Conservation (phyloP, 2,888 invertebrate genomes). For the Nemurella pictetii region DNA sequence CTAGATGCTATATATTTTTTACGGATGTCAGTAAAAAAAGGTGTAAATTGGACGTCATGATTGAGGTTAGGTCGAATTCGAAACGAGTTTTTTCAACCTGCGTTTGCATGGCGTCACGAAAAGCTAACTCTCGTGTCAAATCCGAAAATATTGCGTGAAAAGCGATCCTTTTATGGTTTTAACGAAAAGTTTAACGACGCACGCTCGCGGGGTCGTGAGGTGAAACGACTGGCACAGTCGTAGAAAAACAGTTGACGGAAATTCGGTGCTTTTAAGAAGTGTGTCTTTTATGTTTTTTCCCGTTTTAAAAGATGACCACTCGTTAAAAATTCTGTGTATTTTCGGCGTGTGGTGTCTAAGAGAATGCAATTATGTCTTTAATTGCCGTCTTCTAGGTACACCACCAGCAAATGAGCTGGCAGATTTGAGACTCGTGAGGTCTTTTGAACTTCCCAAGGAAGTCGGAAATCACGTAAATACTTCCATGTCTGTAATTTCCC, state of each 20-base stretch:
- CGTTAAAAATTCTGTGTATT: neutral
- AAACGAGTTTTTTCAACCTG: neutral
- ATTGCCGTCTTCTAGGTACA: neutral
- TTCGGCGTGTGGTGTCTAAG: neutral
- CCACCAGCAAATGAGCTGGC: neutral
- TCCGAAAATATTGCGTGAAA: neutral
- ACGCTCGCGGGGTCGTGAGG: neutral
- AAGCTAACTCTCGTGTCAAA: neutral
- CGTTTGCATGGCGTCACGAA: neutral
- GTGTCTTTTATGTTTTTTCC: neutral
- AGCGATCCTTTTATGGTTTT: neutral
- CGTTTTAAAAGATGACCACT: no score
- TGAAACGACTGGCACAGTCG: neutral
- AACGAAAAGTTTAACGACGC: neutral
- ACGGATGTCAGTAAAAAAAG: neutral
- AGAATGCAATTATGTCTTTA: neutral
- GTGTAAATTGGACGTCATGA: neutral
- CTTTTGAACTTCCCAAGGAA: neutral
- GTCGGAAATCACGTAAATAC: neutral
- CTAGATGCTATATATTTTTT: no score
- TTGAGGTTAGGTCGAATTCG: neutral
- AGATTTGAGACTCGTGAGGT: neutral
- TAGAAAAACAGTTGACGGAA: neutral
- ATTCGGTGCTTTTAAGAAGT: neutral
- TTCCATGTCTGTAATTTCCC: neutral